Evolutionary conservation across 2,888 invertebrate genomes (phyloP).

Genomic region (Trisateles emortualis): DNA sequence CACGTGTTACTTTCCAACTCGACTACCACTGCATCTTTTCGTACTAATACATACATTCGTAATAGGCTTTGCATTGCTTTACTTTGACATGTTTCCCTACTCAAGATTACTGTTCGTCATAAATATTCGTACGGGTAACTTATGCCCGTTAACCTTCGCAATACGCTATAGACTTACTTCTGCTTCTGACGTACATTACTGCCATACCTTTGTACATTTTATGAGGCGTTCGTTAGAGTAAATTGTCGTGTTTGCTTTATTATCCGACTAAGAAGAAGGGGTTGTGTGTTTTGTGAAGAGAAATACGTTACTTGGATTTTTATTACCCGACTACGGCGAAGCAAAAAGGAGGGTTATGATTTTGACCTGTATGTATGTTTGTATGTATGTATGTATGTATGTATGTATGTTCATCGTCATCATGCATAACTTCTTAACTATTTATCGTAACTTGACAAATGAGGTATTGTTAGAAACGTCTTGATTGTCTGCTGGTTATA

Average conservation of each 20-base stretch:
- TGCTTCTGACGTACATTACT: constrained; percentile 37
- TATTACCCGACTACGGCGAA: no score
- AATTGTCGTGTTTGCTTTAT: constrained; percentile 44
- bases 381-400: no score
- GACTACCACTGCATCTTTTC: no score
- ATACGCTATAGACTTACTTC: constrained; percentile 26
- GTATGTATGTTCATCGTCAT: no score
- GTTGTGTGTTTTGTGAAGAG: constrained; percentile 1
- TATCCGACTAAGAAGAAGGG: constrained; percentile 6
- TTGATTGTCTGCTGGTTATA: no score
- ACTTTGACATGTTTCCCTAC: constrained; percentile 2
- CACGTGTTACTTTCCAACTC: no score
- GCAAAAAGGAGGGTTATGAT: no score
- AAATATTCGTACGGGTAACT: constrained; percentile 14
- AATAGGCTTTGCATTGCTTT: not conserved
- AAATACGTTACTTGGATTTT: not conserved
- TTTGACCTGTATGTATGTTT: no score
- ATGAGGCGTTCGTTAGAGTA: constrained; percentile 36
- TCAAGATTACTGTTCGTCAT: constrained; percentile 1
- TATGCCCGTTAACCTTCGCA: constrained; percentile 26
- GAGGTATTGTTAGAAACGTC: no score
- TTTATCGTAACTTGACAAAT: no score
- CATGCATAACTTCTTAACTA: no score
- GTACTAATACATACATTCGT: no score
- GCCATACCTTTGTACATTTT: constrained; percentile 32